These are phyloP conservation scores for Cervus canadensis DNA, from an alignment of 2,113 vertebrate genomes.

Conservation along the genomic window DNA sequence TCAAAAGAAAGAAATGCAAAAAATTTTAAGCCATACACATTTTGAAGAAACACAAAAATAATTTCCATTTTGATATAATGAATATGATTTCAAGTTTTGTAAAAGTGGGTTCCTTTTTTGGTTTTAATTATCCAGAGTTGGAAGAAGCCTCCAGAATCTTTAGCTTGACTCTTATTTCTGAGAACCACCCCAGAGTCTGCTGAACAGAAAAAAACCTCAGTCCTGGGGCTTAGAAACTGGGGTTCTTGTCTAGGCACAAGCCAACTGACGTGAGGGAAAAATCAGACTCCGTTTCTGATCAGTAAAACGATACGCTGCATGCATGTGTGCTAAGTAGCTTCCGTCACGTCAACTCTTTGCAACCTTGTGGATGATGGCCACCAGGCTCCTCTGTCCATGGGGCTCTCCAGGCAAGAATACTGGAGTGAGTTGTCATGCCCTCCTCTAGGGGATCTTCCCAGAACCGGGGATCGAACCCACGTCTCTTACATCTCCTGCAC, in stretches of 20 bases:
- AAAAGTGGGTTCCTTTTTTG: neutral
- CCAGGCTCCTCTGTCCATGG: neutral
- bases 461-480: neutral
- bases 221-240: neutral
- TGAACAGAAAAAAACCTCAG: neutral
- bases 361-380: too few relatives aligned
- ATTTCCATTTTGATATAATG: neutral
- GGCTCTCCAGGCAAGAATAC: neutral
- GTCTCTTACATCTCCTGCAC: neutral
- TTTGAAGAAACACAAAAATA: conserved; percentile 2
- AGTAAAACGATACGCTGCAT: neutral
- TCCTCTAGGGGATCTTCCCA: neutral
- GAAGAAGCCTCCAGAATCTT: neutral
- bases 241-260: neutral
- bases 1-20: neutral
- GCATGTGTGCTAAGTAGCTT: neutral
- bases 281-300: neutral
- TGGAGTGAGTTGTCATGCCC: too few relatives aligned
- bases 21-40: neutral
- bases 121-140: neutral
- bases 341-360: neutral
- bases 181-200: neutral
- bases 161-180: neutral
- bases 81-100: neutral
- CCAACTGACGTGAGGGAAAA: neutral